Percentiles rank a stretch among this genome's conserved stretches.
Conservation (phyloP, 2,888 invertebrate genomes). For the Ophion ellenae region DNA sequence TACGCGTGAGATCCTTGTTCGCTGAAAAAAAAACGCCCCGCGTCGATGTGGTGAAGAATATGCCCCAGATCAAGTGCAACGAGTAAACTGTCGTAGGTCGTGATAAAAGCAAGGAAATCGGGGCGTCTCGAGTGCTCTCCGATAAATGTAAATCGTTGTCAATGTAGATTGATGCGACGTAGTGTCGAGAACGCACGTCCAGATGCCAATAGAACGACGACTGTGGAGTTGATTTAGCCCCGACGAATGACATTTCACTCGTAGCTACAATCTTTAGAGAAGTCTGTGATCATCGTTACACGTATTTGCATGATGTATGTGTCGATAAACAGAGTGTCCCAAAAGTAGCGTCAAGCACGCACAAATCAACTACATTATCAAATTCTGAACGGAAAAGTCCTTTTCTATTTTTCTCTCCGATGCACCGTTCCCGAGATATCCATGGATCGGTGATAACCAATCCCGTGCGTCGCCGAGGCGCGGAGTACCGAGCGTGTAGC, state of each 20-base stretch:
- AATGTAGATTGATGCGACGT: not conserved
- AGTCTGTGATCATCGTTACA: not conserved
- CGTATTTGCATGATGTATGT: not conserved
- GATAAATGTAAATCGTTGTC: not conserved
- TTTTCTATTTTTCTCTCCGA: not conserved
- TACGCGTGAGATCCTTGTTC: not conserved
- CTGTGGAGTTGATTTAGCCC: not conserved
- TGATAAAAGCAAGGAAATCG: not conserved
- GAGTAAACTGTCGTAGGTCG: not conserved
- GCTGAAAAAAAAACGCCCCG: not conserved
- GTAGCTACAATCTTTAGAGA: not conserved
- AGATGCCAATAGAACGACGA: not conserved
- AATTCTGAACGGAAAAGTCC: not conserved
- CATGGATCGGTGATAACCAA: not conserved
- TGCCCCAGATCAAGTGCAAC: not conserved
- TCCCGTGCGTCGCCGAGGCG: not conserved
- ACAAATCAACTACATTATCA: not conserved
- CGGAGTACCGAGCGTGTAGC: not conserved
- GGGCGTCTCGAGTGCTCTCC: not conserved
- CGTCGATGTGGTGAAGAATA: not conserved
- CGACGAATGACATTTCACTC: conserved; percentile 8
- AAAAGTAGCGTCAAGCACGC: not conserved
- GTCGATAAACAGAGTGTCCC: not conserved
- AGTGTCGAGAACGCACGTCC: not conserved
- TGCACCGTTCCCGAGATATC: not conserved